These are phyloP conservation scores for Natator depressus DNA, from an alignment of 2,113 vertebrate genomes.

Conservation along the genomic window DNA sequence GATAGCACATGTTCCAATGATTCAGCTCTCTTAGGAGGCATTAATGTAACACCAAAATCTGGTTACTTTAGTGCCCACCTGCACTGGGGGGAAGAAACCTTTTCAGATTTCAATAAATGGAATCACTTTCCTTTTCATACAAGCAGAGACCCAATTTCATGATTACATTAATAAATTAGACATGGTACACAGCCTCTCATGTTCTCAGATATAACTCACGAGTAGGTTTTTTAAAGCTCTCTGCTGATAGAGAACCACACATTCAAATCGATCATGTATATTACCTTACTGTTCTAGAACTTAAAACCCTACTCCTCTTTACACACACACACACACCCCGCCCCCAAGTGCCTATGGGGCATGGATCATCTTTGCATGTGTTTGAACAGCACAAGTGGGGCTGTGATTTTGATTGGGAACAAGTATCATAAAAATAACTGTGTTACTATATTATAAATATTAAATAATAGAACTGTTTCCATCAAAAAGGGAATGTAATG, in stretches of 20 bases:
- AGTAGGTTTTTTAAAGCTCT: not conserved
- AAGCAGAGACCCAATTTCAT: not conserved
- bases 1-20: not conserved
- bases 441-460: not conserved
- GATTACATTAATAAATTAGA: not conserved
- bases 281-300: not conserved
- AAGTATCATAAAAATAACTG: not conserved
- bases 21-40: no score
- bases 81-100: not conserved
- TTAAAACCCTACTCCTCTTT: not conserved
- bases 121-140: not conserved
- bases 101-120: not conserved
- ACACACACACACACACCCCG: no score
- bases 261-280: accelerated
- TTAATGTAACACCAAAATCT: not conserved
- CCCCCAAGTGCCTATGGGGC: no score
- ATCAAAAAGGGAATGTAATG: not conserved
- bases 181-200: not conserved
- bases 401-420: not conserved
- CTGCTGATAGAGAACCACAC: not conserved
- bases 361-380: no score
- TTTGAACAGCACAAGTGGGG: not conserved
- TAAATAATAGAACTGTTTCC: not conserved
- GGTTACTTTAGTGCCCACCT: not conserved
- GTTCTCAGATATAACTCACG: not conserved